Conservation (phyloP, 53 echinoderm and acorn worm genomes). For the Apostichopus leukothele region DNA sequence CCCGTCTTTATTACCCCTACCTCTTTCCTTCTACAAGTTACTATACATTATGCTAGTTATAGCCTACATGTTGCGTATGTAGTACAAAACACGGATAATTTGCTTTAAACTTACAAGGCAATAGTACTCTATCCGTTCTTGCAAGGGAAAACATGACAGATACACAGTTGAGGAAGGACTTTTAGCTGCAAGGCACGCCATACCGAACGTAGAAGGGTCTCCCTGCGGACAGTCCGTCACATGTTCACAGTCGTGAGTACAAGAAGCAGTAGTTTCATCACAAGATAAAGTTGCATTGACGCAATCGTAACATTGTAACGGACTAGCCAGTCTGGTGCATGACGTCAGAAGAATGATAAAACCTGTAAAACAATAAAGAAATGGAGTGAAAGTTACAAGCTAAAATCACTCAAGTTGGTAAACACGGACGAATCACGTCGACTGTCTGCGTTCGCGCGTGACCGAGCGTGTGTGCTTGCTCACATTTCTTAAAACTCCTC, state of each 20-base stretch:
- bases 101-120: background rate
- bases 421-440: no score
- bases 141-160: constrained; percentile 8
- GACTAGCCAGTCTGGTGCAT: background rate
- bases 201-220: background rate
- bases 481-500: no score
- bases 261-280: background rate
- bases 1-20: no score
- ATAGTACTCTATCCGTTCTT: background rate
- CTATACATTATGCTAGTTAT: no score
- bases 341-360: background rate
- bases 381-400: no score
- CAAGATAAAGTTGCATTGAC: background rate
- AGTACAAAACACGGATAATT: no score
- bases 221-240: background rate
- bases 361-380: background rate
- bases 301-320: background rate
- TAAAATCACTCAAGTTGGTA: no score
- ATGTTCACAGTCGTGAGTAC: constrained; percentile 26
- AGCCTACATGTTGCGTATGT: no score
- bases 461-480: no score
- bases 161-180: background rate
- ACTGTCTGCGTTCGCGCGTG: no score
- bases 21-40: no score
- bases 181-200: constrained; percentile 6